phyloP scores from a whole-genome alignment of 2,888 invertebrate species.

The Ormyrus pomaceus region DNA sequence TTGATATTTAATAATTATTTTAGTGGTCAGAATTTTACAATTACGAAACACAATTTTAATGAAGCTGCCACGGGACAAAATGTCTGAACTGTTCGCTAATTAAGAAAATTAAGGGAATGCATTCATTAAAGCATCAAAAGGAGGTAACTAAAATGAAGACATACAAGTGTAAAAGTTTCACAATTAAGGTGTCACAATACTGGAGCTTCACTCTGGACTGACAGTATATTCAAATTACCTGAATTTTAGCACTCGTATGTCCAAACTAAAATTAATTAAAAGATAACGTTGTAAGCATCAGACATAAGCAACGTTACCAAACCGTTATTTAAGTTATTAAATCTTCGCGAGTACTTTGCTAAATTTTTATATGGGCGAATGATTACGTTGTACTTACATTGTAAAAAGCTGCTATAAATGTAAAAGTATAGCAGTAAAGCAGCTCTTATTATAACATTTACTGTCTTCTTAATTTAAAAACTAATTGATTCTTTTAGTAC shows the following conservation, averaged over 20 bases:
- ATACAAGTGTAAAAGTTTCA: constrained; percentile 23
- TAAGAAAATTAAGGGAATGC: constrained; percentile 8
- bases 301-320: too few relatives aligned
- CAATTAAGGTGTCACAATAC: constrained; percentile 39
- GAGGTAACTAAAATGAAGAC: constrained; percentile 16
- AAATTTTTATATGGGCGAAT: too few relatives aligned
- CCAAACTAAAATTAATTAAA: background rate
- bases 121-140: constrained; percentile 11
- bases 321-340: too few relatives aligned
- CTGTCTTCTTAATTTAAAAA: too few relatives aligned
- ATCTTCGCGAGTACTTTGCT: too few relatives aligned
- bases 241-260: constrained; percentile 48
- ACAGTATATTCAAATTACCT: constrained; percentile 52
- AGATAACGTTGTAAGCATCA: too few relatives aligned
- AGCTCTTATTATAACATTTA: too few relatives aligned
- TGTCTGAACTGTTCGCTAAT: background rate
- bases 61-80: background rate
- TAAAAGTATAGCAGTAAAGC: too few relatives aligned
- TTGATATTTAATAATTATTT: background rate
- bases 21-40: background rate
- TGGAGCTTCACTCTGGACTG: constrained; percentile 39
- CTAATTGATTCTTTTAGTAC: background rate
- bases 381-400: too few relatives aligned
- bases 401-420: too few relatives aligned
- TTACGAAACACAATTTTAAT: constrained; percentile 6